These are phyloP conservation scores for Halocynthia aurantium DNA, from an alignment of 23 tunicate genomes.

Conservation along the genomic window DNA sequence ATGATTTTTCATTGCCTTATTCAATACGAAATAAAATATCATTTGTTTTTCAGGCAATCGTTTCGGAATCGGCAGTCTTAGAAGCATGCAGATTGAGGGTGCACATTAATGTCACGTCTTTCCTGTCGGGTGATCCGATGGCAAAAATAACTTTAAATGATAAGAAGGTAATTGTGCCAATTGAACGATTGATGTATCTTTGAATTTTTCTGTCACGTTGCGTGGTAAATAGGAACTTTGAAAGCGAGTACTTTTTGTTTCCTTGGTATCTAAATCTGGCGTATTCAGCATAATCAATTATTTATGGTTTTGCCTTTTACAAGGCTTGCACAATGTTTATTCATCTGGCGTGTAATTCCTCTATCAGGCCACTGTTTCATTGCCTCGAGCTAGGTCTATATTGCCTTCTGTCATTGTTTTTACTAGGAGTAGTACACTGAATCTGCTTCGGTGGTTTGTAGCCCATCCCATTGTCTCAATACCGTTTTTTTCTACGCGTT, in stretches of 20 bases:
- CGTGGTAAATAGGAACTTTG: neutral
- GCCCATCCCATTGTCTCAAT: too few relatives aligned
- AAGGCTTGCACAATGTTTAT: too few relatives aligned
- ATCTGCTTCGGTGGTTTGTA: too few relatives aligned
- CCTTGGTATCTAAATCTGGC: neutral
- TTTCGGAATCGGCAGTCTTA: conserved; percentile 37
- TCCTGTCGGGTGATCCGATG: conserved; percentile 79
- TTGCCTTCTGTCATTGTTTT: too few relatives aligned
- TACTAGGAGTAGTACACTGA: too few relatives aligned
- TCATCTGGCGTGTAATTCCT: too few relatives aligned
- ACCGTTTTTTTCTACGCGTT: too few relatives aligned
- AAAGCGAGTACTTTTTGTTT: neutral
- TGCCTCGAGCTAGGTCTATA: too few relatives aligned
- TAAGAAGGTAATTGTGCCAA: conserved; percentile 37
- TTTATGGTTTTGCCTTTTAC: too few relatives aligned
- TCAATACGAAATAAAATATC: neutral
- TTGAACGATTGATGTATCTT: too few relatives aligned
- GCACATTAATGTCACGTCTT: conserved; percentile 61
- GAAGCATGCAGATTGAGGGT: conserved; percentile 65
- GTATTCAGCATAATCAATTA: neutral
- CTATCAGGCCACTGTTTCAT: too few relatives aligned
- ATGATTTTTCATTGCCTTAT: neutral
- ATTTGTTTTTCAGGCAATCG: conserved; percentile 45
- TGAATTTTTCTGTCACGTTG: too few relatives aligned
- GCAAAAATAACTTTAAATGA: conserved; percentile 80